These are phyloP conservation scores for Cetoscarus ocellatus DNA, from an alignment of 2,797 vertebrate species.

Conservation along the genomic window DNA sequence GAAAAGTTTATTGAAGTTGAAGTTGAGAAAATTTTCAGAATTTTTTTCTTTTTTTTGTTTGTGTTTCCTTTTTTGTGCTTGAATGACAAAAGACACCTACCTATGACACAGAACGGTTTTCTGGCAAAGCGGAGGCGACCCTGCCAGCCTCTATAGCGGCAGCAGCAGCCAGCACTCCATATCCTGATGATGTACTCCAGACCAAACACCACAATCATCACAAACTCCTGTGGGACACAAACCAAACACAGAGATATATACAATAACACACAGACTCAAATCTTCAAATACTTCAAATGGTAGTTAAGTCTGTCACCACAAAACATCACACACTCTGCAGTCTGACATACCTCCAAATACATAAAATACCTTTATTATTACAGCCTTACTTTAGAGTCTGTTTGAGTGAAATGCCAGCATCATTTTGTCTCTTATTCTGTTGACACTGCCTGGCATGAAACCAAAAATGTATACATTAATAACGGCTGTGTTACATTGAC, in stretches of 20 bases:
- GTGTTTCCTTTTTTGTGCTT: neutral
- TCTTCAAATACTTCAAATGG: neutral
- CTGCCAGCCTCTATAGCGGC: constrained; percentile 98
- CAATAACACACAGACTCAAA: neutral
- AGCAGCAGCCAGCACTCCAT: constrained; percentile 99
- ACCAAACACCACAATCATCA: constrained; percentile 99
- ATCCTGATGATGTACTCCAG: constrained; percentile 98
- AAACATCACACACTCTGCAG: too few species aligned
- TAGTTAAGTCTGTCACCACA: neutral
- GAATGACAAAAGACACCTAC: constrained; percentile 73
- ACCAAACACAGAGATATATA: constrained; percentile 28
- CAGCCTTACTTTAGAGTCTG: too few species aligned
- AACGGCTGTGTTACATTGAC: too few species aligned
- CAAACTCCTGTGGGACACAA: constrained; percentile 90
- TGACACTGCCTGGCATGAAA: too few species aligned
- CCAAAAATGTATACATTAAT: too few species aligned
- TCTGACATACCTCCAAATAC: too few species aligned
- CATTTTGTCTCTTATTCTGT: too few species aligned
- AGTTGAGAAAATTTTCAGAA: too few species aligned
- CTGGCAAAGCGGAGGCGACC: constrained; percentile 96
- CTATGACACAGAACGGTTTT: constrained; percentile 99
- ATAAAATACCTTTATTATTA: too few species aligned
- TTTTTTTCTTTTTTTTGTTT: neutral
- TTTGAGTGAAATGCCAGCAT: too few species aligned
- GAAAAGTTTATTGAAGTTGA: too few species aligned